Evolutionary conservation across 2,113 vertebrate genomes (phyloP), one percentile per base, ranked within the genome.

Genomic region (Oreochromis tanganicae): DNA sequence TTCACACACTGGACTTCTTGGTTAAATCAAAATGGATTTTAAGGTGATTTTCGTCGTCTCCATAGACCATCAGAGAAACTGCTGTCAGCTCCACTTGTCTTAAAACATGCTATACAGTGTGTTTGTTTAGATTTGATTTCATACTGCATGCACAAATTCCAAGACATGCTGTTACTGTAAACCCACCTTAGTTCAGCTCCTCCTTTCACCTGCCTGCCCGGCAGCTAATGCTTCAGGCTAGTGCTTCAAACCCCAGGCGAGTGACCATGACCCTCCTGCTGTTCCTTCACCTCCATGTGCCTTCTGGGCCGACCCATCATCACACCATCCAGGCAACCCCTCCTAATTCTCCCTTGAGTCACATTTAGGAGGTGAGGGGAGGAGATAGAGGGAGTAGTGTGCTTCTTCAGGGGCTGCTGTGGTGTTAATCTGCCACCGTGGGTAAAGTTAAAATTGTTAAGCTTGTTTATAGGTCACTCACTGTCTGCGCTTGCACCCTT

Each of bases 381-480:
- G 81, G 80, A 9, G 66, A 56, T 27, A 46, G 54, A 61, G n/a
- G 84, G 32, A 82, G 87, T 50, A 9, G 56, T 2, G 50, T 75
- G 85, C 92, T 91, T 84, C 89, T 91, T 89, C 88, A 81, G 91
- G 87, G 80, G 57, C 87, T 54, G 57, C 88, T 54, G 61, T 3
- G 57, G 91, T 41, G 93, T 92, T 93, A 92, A 94, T 91, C 89
- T 87, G 82, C 85, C 61, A 75, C 24, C 21, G 46, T 9, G 48
- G 83, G 56, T 80, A 83, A 81, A 86, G 92, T 87, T 88, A 80
- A 85, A 89, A 89, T 59, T 61, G 80, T 93, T 88, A 63, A 59
- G 87, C 86, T 93, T 93, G 93, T 95, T 95, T 94, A 81, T 93
- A 88, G 94, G 89, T 96, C 93, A 94, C 89, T 83, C 86, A 63